Percentiles rank a stretch among this genome's conserved stretches.
These are phyloP conservation scores for Drosophila grimshawi DNA, from an alignment of 1,140 invertebrate species.

Conservation along the genomic window DNA sequence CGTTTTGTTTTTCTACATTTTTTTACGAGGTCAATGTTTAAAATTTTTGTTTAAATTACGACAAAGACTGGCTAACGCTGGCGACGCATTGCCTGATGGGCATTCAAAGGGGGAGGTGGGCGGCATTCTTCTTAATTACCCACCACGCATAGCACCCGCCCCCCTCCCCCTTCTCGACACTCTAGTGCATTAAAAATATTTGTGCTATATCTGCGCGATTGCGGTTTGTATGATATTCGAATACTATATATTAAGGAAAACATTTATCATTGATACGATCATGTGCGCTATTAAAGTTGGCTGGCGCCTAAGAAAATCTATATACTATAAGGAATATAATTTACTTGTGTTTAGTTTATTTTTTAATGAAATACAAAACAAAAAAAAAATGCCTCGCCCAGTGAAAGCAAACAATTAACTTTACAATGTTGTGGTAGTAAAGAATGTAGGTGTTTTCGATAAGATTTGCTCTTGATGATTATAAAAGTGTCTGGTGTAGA, in stretches of 20 bases:
- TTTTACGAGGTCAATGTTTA: slow-evolving; percentile 74
- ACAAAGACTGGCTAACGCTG: slow-evolving; percentile 46
- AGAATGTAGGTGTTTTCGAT: slow-evolving; percentile 12
- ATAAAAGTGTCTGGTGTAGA: neutral
- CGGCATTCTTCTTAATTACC: slow-evolving; percentile 64
- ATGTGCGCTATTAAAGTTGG: slow-evolving; percentile 10
- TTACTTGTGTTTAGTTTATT: neutral
- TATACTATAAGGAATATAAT: neutral
- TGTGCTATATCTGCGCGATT: slow-evolving; percentile 44
- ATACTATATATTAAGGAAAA: slow-evolving; percentile 50
- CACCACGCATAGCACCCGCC: slow-evolving; percentile 29
- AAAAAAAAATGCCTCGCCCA: neutral
- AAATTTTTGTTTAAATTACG: slow-evolving; percentile 59
- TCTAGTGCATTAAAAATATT: slow-evolving; percentile 65
- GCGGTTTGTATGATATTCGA: slow-evolving; percentile 58
- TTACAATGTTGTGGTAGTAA: neutral
- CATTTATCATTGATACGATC: slow-evolving; percentile 22
- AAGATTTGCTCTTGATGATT: slow-evolving; percentile 15
- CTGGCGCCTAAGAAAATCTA: slow-evolving; percentile 8
- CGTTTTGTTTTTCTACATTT: slow-evolving; percentile 22
- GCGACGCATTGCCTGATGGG: slow-evolving; percentile 41
- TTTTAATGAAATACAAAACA: neutral
- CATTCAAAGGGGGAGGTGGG: slow-evolving; percentile 48
- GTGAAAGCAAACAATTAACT: neutral
- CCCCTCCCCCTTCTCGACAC: neutral